Conservation (phyloP, 64 coral and sea anemone genomes). For the Stichodactyla mertensii region DNA sequence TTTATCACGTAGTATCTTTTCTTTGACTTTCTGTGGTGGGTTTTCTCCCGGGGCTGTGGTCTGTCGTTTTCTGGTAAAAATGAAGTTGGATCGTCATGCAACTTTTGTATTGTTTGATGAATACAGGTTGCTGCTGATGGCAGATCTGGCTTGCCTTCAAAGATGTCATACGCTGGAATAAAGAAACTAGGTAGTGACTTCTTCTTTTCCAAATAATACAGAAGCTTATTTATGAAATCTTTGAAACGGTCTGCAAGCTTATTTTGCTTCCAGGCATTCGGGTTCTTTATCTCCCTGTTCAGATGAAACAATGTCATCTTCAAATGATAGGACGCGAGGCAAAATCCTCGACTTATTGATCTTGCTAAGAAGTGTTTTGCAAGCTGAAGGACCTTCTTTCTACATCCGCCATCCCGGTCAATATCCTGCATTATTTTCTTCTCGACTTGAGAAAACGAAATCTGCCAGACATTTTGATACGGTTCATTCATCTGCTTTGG, state of each 20-base stretch:
- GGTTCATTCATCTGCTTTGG: constrained; percentile 9
- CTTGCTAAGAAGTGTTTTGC: constrained; percentile 32
- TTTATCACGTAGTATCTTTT: neutral
- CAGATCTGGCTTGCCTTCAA: neutral
- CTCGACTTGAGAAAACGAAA: constrained; percentile 1
- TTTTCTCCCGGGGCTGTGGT: neutral
- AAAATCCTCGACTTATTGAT: neutral
- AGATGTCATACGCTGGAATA: neutral
- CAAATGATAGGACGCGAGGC: neutral
- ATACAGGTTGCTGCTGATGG: neutral
- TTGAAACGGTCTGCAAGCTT: neutral
- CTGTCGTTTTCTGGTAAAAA: neutral
- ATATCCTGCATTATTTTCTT: constrained; percentile 12
- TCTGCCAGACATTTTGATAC: neutral
- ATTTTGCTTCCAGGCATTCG: neutral
- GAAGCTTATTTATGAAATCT: neutral
- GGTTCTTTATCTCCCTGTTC: neutral
- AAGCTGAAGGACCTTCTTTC: constrained; percentile 40
- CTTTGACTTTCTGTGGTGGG: neutral
- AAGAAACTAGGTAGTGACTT: neutral
- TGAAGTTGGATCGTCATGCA: neutral
- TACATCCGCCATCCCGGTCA: constrained; percentile 21
- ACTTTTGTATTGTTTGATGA: neutral
- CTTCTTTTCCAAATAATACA: neutral
- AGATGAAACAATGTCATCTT: neutral